Percentiles rank a stretch among this genome's conserved stretches.
Evolutionary conservation across 2,797 vertebrate genomes (phyloP).

Genomic region (Botia kubotai): DNA sequence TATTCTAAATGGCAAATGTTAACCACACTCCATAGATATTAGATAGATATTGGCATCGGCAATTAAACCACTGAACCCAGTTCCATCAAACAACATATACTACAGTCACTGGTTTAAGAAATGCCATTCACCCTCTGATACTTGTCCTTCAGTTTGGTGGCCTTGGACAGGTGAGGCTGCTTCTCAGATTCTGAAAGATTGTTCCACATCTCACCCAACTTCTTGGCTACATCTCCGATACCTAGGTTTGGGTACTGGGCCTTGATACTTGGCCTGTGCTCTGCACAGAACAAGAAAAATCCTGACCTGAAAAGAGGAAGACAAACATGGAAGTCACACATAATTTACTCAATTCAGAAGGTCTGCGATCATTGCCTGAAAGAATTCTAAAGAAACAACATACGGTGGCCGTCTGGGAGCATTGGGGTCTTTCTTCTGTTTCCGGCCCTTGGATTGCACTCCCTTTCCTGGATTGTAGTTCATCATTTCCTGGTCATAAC

Average conservation of each 20-base stretch:
- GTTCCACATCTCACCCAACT: slow-evolving; percentile 87
- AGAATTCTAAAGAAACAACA: slow-evolving; percentile 59
- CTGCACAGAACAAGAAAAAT: slow-evolving; percentile 87
- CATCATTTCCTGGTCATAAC: slow-evolving; percentile 88
- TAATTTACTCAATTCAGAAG: too few relatives aligned
- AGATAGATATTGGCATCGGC: too few relatives aligned
- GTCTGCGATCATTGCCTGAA: too few relatives aligned
- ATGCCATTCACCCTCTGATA: slow-evolving; percentile 81
- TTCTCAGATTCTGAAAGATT: slow-evolving; percentile 84
- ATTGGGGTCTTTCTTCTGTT: slow-evolving; percentile 85
- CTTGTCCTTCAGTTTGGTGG: slow-evolving; percentile 87
- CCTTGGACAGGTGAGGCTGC: slow-evolving; percentile 84
- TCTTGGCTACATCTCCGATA: slow-evolving; percentile 86
- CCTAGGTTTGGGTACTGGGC: slow-evolving; percentile 84
- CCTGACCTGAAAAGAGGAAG: slow-evolving; percentile 76
- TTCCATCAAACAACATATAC: too few relatives aligned
- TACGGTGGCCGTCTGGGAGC: slow-evolving; percentile 87
- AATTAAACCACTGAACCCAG: too few relatives aligned
- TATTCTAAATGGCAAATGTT: too few relatives aligned
- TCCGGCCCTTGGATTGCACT: slow-evolving; percentile 67
- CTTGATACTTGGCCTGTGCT: slow-evolving; percentile 86
- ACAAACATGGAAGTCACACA: too few relatives aligned
- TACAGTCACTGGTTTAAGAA: background rate
- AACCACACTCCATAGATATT: too few relatives aligned
- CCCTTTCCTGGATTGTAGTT: slow-evolving; percentile 81